Conservation (phyloP, 2,888 invertebrate genomes). For the Osmoderma eremita region DNA sequence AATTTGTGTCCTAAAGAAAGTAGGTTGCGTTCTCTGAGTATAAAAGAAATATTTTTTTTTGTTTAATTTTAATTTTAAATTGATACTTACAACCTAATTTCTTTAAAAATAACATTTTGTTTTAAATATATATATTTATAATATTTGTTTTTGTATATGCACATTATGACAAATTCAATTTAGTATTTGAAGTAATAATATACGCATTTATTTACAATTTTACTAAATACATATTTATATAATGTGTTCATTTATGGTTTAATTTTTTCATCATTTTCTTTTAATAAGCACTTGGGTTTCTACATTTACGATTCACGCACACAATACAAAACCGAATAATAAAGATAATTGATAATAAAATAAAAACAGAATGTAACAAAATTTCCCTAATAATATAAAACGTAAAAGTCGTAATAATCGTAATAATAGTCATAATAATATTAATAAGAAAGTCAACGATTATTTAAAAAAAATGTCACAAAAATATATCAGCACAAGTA, state of each 20-base stretch:
- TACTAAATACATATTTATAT: slow-evolving; percentile 48
- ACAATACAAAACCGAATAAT: slow-evolving; percentile 45
- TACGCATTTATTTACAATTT: slow-evolving; percentile 49
- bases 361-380: slow-evolving; percentile 39
- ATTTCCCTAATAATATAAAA: slow-evolving; percentile 6
- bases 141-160: slow-evolving; percentile 34
- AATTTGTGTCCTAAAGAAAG: slow-evolving; percentile 30
- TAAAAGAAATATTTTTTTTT: slow-evolving; percentile 3
- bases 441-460: slow-evolving; percentile 25
- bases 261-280: slow-evolving; percentile 34
- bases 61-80: not conserved
- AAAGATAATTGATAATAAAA: slow-evolving; percentile 48
- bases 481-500: slow-evolving; percentile 5
- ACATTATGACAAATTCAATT: slow-evolving; percentile 45
- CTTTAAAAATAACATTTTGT: slow-evolving; percentile 32
- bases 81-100: slow-evolving; percentile 2
- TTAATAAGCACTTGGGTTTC: slow-evolving; percentile 52
- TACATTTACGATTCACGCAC: slow-evolving; percentile 51
- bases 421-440: slow-evolving; percentile 38
- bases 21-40: slow-evolving; percentile 6
- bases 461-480: slow-evolving; percentile 12
- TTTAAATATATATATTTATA: slow-evolving; percentile 27
- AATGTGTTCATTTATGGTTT: slow-evolving; percentile 33
- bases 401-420: slow-evolving; percentile 38
- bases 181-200: slow-evolving; percentile 47